A percentile compares a stretch with the other conserved stretches of the same genome.
These are phyloP conservation scores for Halocynthia aurantium DNA, from an alignment of 23 tunicate species.

Conservation along the genomic window DNA sequence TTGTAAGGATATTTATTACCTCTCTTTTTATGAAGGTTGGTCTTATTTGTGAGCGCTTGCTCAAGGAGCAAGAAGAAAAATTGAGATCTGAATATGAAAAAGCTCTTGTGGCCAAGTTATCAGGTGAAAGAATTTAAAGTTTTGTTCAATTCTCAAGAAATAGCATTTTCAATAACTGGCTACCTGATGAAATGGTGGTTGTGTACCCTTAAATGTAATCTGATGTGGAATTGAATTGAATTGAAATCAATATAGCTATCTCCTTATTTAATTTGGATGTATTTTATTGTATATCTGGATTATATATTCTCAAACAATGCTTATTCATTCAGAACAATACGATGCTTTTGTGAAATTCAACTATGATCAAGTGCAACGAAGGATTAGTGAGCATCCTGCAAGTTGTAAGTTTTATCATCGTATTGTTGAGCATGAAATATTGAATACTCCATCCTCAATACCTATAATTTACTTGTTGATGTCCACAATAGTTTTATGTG, in stretches of 20 bases:
- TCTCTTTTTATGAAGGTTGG: constrained; percentile 35
- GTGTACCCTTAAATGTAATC: neutral
- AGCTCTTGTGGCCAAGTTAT: constrained; percentile 38
- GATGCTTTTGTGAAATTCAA: constrained; percentile 70
- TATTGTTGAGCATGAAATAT: too few relatives aligned
- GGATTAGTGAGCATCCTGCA: constrained; percentile 40
- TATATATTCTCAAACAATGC: too few relatives aligned
- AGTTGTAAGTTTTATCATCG: constrained; percentile 36
- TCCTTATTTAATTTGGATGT: too few relatives aligned
- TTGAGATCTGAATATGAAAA: constrained; percentile 53
- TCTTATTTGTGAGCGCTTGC: constrained; percentile 50
- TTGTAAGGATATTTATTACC: neutral
- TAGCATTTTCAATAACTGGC: constrained; percentile 1
- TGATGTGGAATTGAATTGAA: too few relatives aligned
- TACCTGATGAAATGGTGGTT: neutral
- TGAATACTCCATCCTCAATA: too few relatives aligned
- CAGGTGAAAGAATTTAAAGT: constrained; percentile 18
- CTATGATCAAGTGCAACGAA: constrained; percentile 46
- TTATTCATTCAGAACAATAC: constrained; percentile 45
- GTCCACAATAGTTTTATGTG: too few relatives aligned
- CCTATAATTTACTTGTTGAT: too few relatives aligned
- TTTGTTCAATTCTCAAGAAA: neutral
- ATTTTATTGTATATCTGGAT: too few relatives aligned
- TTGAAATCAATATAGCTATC: too few relatives aligned
- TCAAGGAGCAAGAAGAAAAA: constrained; percentile 52